Evolutionary conservation across 2,113 vertebrate genomes (phyloP), one percentile per base, ranked within the genome.

Genomic region (Periophthalmodon schlosseri): DNA sequence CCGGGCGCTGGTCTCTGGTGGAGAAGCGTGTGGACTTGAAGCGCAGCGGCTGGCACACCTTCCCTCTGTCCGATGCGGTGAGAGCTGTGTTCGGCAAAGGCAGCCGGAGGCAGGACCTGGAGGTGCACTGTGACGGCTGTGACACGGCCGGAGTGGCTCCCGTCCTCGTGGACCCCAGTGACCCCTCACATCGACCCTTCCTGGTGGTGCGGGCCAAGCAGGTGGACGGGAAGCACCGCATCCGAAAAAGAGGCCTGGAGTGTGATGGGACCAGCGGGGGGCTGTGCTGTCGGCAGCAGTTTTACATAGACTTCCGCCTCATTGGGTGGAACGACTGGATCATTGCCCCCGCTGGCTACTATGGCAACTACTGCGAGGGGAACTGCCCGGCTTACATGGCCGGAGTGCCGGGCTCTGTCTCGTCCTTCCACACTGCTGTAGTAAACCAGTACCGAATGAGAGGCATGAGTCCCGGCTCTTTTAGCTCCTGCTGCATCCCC

Each of bases 291-390:
- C 94, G 98, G 83, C 97, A 99, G 91, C 97, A 99, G 94, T 99
- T 99, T 92, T 99, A 96, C 94, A 99, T 99, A 73, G 98, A 99
- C 94, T 99, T 99, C 93, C 96, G 96, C 81, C 95, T 97, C 74
- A 99, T 99, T 49, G 97, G 97, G 88, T 99, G 98, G 98, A 98
- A 96, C 68, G 97, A 99, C 93, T 99, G 98, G 98, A 99, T 99
- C 96, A 99, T 99, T 47, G 98, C 98, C 4, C 98, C 98, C 46
- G 95, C 95, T 1, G 98, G 98, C 86, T 99, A 99, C 90, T 98
- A 95, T 14, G 98, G 98, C 81, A 99, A 99, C 95, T 99, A 99
- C 93, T 99, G 98, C 74, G 97, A 99, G 91, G 98, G 98, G 80
- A 98, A 94, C 94, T 99, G 98, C 90, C 97, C 98, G 0, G 96